These are phyloP conservation scores for Sinocyclocheilus maitianheensis DNA, from an alignment of 2,113 vertebrate species.

Conservation along the genomic window DNA sequence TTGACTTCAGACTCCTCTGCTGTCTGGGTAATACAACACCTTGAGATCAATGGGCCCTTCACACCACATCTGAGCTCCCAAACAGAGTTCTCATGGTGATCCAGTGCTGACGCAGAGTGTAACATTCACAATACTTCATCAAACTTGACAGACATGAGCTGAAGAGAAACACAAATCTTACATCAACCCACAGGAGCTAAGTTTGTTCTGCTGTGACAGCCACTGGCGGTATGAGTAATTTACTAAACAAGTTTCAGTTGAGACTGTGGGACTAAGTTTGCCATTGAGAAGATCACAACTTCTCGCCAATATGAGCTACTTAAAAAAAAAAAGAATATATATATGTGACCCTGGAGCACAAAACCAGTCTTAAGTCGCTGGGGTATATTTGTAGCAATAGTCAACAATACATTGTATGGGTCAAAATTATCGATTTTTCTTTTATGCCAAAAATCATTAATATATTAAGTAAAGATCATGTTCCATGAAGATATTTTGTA, in stretches of 20 bases:
- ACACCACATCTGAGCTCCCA: constrained; percentile 25
- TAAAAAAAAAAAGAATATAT: no score
- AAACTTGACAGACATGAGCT: neutral
- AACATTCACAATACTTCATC: neutral
- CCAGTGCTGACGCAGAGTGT: neutral
- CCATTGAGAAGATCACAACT: neutral
- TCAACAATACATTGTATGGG: no score
- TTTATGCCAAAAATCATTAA: no score
- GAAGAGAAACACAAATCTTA: neutral
- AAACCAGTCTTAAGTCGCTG: no score
- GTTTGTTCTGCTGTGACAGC: neutral
- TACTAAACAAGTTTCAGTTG: neutral
- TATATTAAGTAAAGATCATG: no score
- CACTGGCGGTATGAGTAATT: neutral
- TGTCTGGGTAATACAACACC: neutral
- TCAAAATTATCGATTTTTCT: no score
- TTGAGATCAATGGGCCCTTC: constrained; percentile 3
- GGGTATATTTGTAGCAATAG: no score
- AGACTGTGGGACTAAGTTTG: neutral
- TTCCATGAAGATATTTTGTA: no score
- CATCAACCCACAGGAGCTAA: constrained; percentile 1
- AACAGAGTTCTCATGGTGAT: constrained; percentile 2
- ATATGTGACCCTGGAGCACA: no score
- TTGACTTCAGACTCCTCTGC: constrained; percentile 14
- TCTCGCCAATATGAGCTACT: neutral